Evolutionary conservation across 1,140 invertebrate genomes (phyloP).

Genomic region (Tetragonula clypearis): DNA sequence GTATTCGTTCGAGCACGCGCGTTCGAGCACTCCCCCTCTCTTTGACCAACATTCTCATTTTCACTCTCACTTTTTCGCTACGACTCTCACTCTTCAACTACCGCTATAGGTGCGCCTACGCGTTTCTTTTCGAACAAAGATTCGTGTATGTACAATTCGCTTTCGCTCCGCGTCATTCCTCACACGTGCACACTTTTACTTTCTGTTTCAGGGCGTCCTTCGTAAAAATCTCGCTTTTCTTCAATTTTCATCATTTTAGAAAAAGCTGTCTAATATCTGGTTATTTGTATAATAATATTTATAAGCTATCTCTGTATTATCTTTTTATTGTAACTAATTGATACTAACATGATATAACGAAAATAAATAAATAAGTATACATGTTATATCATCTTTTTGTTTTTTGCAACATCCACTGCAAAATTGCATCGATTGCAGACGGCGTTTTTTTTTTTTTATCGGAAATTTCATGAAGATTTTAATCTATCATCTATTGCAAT

Average conservation of each 20-base stretch:
- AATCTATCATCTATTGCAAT: not conserved
- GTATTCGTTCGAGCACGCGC: not conserved
- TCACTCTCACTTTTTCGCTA: constrained; percentile 41
- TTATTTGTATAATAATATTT: not conserved
- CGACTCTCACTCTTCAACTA: not conserved
- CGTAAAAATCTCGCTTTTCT: not conserved
- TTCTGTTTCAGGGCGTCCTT: not conserved
- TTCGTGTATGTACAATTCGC: not conserved
- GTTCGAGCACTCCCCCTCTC: not conserved
- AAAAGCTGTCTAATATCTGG: too few species aligned
- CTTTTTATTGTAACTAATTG: not conserved
- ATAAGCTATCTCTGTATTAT: too few species aligned
- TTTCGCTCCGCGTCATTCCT: not conserved
- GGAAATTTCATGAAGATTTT: not conserved
- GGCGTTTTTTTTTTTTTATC: not conserved
- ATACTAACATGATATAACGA: not conserved
- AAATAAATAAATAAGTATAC: not conserved
- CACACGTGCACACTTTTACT: not conserved
- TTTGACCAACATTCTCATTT: constrained; percentile 1
- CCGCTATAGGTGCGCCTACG: not conserved
- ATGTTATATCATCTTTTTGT: not conserved
- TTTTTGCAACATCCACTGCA: too few species aligned
- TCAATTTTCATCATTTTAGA: not conserved
- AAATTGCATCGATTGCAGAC: too few species aligned
- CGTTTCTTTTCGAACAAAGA: not conserved